Conservation (phyloP, 2,888 invertebrate species). For the Blastobasis lacticolella region DNA sequence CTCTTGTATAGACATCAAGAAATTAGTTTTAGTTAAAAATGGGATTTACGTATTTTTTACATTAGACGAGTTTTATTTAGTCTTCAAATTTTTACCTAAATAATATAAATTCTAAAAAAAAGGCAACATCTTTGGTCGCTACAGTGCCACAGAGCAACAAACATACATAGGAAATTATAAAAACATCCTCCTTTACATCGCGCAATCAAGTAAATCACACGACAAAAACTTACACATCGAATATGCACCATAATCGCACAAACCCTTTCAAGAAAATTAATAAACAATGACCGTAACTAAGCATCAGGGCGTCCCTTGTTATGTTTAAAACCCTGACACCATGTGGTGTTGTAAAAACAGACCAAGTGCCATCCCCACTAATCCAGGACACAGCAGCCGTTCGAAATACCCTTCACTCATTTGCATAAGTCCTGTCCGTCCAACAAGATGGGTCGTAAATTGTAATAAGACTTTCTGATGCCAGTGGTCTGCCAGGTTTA, state of each 20-base stretch:
- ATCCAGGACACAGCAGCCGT: conserved; percentile 46
- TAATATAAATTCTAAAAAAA: too few relatives aligned
- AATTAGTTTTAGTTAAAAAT: too few relatives aligned
- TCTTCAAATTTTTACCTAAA: too few relatives aligned
- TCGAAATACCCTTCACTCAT: conserved; percentile 57
- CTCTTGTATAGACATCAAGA: too few relatives aligned
- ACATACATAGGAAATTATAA: too few relatives aligned
- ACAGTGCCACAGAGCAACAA: too few relatives aligned
- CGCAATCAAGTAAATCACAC: too few relatives aligned
- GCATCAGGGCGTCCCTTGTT: conserved; percentile 17
- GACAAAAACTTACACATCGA: too few relatives aligned
- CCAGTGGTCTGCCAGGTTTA: conserved; percentile 40
- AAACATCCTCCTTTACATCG: too few relatives aligned
- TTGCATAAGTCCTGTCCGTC: conserved; percentile 62
- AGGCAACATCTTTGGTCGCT: too few relatives aligned
- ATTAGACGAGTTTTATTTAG: too few relatives aligned
- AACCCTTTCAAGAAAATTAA: not conserved
- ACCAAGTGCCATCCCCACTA: conserved; percentile 45
- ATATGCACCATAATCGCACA: not conserved
- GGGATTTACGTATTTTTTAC: too few relatives aligned
- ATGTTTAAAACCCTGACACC: conserved; percentile 46
- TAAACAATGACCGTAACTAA: not conserved
- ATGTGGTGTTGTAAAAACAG: conserved; percentile 64
- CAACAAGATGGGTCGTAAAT: conserved; percentile 60
- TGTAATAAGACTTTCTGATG: conserved; percentile 55